Evolutionary conservation across 1,140 invertebrate genomes (phyloP), one percentile per base, ranked within the genome.

Genomic region (Nephotettix cincticeps): DNA sequence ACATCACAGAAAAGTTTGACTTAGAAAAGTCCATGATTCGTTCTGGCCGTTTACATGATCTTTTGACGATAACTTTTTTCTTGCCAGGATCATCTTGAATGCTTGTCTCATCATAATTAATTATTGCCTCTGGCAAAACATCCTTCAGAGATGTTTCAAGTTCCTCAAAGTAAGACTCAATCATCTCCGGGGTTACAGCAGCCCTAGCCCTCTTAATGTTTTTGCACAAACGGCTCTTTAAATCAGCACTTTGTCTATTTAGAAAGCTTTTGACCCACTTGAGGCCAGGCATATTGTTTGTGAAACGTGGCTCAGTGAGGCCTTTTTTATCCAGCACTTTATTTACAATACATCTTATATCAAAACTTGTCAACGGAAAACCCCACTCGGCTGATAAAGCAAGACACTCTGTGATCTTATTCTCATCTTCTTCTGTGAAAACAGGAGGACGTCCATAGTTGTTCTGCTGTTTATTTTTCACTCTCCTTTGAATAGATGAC

Each of bases 1-100:
- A 74, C 77, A 79, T 78, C 25, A 43, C 40, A 43, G 9, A 11
- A 43, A 43, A 9, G n/a, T 43, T 43, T 43, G 40, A 11, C n/a
- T 43, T 43, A 43, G 40, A 11, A 43, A n/a, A 43, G 40, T 43
- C n/a, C 40, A 43, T 43, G n/a, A 43, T n/a, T n/a, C 40, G 40
- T 43, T 43, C 40, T 11, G 40, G 40, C 9, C n/a, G n/a, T n/a
- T 43, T 43, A 43, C 40, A 43, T 43, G 9, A 9, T 43, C 40
- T 43, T 11, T n/a, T 9, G 40, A 9, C 9, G n/a, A 43, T 43
- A 11, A 43, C 40, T 43, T 43, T 43, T n/a, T 43, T 43, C n/a
- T n/a, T 43, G 9, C 40, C 40, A 11, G 40, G 40, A n/a, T 43
- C 40, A 43, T 43, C 40, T 11, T 9, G n/a, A 9, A 43, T 43